Percentiles rank a stretch among this genome's conserved stretches.
Conservation (phyloP, 2,888 invertebrate genomes). For the Allygus modestus region DNA sequence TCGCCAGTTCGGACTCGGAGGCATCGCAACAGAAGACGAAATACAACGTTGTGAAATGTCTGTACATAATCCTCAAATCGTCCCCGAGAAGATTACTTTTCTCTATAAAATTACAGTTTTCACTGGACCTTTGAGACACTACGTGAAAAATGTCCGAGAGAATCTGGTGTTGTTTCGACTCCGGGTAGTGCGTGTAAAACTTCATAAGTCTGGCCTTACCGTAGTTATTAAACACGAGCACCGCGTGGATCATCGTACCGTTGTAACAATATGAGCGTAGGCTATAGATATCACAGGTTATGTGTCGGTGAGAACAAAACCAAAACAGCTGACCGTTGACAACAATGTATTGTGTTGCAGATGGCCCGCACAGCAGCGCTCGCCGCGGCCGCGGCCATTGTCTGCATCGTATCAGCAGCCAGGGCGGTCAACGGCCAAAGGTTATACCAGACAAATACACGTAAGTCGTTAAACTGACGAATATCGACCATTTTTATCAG, state of each 20-base stretch:
- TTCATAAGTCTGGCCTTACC: constrained; percentile 57
- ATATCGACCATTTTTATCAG: background rate
- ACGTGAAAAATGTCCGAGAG: constrained; percentile 17
- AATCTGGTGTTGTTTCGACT: constrained; percentile 39
- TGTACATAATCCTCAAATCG: constrained; percentile 52
- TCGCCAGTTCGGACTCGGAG: constrained; percentile 49
- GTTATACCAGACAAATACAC: constrained; percentile 51
- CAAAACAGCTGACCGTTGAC: constrained; percentile 11
- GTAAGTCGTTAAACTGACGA: constrained; percentile 6
- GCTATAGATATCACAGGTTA: background rate
- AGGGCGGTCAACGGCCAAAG: constrained; percentile 41
- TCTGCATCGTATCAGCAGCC: constrained; percentile 16
- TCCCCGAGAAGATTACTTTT: constrained; percentile 25
- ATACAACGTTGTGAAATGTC: constrained; percentile 57
- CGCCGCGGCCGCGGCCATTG: background rate
- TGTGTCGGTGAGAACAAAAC: background rate
- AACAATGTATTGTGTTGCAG: constrained; percentile 43
- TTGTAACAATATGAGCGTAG: background rate
- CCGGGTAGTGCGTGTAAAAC: constrained; percentile 41
- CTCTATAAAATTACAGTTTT: constrained; percentile 53
- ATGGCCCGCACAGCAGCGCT: constrained; percentile 23
- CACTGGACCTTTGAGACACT: constrained; percentile 37
- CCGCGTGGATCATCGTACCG: constrained; percentile 42
- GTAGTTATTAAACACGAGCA: constrained; percentile 57
- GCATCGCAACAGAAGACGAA: constrained; percentile 56